phyloP scores from a whole-genome alignment of 2,888 invertebrate genomes.

The Troides aeacus region DNA sequence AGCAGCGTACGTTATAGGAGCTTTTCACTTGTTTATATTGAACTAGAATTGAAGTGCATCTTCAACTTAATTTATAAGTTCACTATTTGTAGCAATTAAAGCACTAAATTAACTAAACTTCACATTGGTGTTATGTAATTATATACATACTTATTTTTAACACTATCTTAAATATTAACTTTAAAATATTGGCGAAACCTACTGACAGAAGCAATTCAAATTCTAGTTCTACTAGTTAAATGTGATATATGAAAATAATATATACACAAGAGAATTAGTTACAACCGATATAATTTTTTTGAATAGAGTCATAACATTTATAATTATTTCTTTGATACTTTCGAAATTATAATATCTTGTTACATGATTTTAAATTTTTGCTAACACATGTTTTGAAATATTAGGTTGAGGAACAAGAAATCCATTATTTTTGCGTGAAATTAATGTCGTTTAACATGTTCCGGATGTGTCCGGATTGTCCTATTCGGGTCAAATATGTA shows the following conservation, averaged over 20 bases:
- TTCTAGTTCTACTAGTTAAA: slow-evolving; percentile 20
- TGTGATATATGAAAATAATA: not conserved
- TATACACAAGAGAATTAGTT: not conserved
- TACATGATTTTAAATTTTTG: not conserved
- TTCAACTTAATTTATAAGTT: slow-evolving; percentile 4
- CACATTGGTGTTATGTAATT: slow-evolving; percentile 12
- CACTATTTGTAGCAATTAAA: not conserved
- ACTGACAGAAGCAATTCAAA: slow-evolving; percentile 9
- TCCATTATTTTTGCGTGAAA: too few species aligned
- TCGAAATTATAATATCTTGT: not conserved
- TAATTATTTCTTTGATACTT: not conserved
- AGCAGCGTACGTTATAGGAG: slow-evolving; percentile 48
- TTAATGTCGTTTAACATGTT: too few species aligned
- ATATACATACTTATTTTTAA: not conserved
- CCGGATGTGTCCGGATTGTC: too few species aligned
- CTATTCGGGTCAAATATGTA: too few species aligned
- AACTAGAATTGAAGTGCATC: slow-evolving; percentile 36
- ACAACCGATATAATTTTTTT: not conserved
- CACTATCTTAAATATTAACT: not conserved
- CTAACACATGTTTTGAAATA: not conserved
- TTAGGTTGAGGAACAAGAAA: too few species aligned
- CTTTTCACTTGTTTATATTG: slow-evolving; percentile 40
- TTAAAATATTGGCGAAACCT: not conserved
- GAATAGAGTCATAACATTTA: not conserved
- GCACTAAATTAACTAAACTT: slow-evolving; percentile 14